Base-by-base conservation (phyloP, 2,888 invertebrate species). In the Dorcus parallelipipedus region DNA sequence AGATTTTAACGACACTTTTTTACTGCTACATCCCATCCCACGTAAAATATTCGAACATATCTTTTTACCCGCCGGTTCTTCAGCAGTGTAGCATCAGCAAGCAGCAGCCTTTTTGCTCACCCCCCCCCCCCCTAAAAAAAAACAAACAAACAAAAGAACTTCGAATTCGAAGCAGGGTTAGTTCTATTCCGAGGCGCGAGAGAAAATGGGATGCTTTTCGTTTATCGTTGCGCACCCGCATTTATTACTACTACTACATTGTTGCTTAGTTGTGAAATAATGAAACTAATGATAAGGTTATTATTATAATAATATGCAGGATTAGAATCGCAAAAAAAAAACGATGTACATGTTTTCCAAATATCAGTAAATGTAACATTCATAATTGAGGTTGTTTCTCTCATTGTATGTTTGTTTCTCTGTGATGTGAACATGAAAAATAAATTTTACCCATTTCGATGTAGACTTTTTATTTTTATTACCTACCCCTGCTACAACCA, bases 351-450 rank as follows among this genome's bases (percentile, higher is more conserved):
- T 76, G 75, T 77, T 76, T 73, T 74, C 73, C 73, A 76, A 56
- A 73, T 76, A 76, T 73, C 73, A 75, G 71, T 76, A 75, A 71
- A 73, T 76, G 75, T 76, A 73, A 75, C 73, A 73, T 73, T 74
- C 73, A 73, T 73, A 74, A 73, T 72, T 71, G 74, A 76, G 73
- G 71, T 73, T 74, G 74, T 75, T 62, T 76, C 74, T 75, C 72
- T 73, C 72, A 74, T 74, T 77, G 77, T 76, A 77, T 77, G 77
- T 78, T 76, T 76, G 76, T 78, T 77, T 77, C 75, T 77, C 76
- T 77, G 76, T 78, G 78, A 78, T 78, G 78, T 78, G 78, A 77
- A 76, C 74, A 77, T 71, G 72, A 77, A 74, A 75, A 76, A 77
- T 75, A 77, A 77, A 77, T 77, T 76, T 78, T 77, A 76, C 60